Evolutionary conservation across 2,797 vertebrate species (phyloP), one percentile per base, ranked within the genome.

Genomic region (Megaceryle alcyon): DNA sequence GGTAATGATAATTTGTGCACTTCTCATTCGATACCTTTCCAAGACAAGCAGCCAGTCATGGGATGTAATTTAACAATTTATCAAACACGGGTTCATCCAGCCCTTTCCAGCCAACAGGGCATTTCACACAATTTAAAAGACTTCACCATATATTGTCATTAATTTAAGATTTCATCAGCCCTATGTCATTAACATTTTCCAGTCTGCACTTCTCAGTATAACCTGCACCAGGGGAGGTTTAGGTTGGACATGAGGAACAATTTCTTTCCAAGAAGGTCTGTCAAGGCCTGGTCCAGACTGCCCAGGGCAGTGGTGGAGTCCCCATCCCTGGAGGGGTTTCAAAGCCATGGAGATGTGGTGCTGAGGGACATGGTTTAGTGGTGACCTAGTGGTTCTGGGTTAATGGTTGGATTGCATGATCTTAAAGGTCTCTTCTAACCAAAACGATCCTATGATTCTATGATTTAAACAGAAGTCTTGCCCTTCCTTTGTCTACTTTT

Each of bases 51-150:
- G 91, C 78, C 91, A 95, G 83, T 91, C 91, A 82, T 89, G 90
- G 88, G 86, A 93, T 92, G 92, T 95, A 96, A 97, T 97, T 97
- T 97, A 95, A 94, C 73, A 88, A 94, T 73, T 95, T 97, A 96
- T 89, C 94, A 96, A 92, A 89, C 79, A 57, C 61, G 19, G 89
- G 65, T 88, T 95, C 90, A 87, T 81, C 90, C 86, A 90, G 91
- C 61, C 91, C 91, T 94, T 95, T 94, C 82, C 83, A 97, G 83
- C 88, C 95, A 96, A 95, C 95, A 96, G 90, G 94, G 79, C 86
- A 94, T 94, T 97, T 95, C 82, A 81, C 81, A 77, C 94, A 96
- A 72, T 94, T 97, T 96, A 91, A 94, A 94, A 85, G 90, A 76
- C 83, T 94, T 94, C 79, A 75, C 93, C 95, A 96, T 86, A 82